A percentile compares a stretch with the other conserved stretches of the same genome.
Conservation (phyloP, 1,140 invertebrate species). For the Helicoverpa zea region DNA sequence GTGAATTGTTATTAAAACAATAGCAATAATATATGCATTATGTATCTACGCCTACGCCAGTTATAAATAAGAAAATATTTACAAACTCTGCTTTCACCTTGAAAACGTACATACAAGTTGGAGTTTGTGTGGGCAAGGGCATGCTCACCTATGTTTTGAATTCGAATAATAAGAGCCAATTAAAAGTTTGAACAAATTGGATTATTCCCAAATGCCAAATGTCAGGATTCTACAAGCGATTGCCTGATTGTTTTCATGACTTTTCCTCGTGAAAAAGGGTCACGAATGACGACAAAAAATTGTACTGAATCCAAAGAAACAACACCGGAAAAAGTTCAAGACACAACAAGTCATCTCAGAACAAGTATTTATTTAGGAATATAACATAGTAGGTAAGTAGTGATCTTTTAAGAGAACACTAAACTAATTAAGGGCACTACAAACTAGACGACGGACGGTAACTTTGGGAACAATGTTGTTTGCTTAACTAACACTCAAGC, state of each 20-base stretch:
- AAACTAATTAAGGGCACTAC: too few species aligned
- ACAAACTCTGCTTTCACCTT: constrained; percentile 25
- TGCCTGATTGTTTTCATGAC: not conserved
- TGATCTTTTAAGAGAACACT: too few species aligned
- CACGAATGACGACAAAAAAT: not conserved
- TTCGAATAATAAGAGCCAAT: constrained; percentile 12
- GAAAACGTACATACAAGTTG: constrained; percentile 17
- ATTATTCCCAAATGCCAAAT: constrained; percentile 7
- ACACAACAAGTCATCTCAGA: too few species aligned
- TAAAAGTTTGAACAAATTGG: constrained; percentile 25
- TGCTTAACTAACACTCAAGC: too few species aligned
- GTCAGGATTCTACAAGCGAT: not conserved
- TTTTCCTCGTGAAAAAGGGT: not conserved
- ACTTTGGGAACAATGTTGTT: too few species aligned
- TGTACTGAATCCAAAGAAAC: too few species aligned
- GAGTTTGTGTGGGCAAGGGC: not conserved
- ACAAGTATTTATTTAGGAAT: too few species aligned
- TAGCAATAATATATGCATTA: constrained; percentile 20
- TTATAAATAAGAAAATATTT: constrained; percentile 40
- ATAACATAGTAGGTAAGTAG: too few species aligned
- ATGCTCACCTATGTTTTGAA: constrained; percentile 3
- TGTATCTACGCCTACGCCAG: constrained; percentile 14
- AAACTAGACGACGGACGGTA: too few species aligned
- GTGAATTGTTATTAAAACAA: constrained; percentile 32
- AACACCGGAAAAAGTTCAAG: too few species aligned